Conservation (phyloP, 1,140 invertebrate genomes). For the Drosophila suzukii region DNA sequence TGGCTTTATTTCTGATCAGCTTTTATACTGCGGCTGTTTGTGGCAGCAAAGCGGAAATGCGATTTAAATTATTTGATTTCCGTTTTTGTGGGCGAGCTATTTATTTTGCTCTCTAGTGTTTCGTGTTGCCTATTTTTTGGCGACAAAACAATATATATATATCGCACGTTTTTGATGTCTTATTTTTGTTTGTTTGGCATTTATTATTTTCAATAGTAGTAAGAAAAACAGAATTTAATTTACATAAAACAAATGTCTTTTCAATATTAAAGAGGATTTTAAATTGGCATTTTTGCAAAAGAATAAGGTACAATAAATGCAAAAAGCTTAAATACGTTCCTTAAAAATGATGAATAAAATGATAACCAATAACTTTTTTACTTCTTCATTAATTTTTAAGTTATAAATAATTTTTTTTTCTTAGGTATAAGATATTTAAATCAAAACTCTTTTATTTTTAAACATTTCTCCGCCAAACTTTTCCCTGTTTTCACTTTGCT, state of each 20-base stretch:
- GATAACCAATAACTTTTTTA: too few species aligned
- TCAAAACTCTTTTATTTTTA: not conserved
- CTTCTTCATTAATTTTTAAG: too few species aligned
- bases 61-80: conserved; percentile 83
- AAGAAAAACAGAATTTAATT: not conserved
- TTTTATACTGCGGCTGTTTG: conserved; percentile 57
- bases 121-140: conserved; percentile 3
- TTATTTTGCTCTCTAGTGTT: not conserved
- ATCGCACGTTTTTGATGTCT: not conserved
- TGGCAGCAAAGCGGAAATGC: conserved; percentile 75
- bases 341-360: too few species aligned
- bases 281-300: not conserved
- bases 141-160: not conserved
- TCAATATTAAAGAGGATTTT: not conserved
- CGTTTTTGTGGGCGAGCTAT: conserved; percentile 50
- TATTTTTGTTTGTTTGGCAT: not conserved
- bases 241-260: not conserved
- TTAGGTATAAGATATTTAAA: not conserved
- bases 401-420: too few species aligned
- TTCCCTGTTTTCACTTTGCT: conserved; percentile 11
- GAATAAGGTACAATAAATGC: not conserved
- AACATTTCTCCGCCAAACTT: not conserved
- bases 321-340: not conserved
- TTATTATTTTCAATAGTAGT: not conserved
- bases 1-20: conserved; percentile 64